Percentiles rank a stretch among this genome's conserved stretches.
Conservation (phyloP, 2,888 invertebrate species). For the Yponomeuta plumbellus region DNA sequence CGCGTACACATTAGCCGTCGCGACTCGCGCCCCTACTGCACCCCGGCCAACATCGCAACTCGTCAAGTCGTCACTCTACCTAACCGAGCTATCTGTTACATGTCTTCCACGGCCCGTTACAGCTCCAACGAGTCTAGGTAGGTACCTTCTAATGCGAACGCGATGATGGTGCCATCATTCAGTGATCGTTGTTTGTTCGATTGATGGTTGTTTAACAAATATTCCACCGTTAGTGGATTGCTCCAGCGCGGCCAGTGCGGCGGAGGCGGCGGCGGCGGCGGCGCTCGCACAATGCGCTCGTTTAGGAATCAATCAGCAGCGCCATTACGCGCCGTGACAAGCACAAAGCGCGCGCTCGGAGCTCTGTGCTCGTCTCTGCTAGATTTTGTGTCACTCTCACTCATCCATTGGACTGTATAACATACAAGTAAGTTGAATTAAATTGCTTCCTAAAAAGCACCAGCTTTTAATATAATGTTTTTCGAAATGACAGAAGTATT, state of each 20-base stretch:
- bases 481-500: too few relatives aligned
- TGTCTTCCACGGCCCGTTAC: too few relatives aligned
- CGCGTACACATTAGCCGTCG: not conserved
- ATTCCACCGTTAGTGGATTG: not conserved
- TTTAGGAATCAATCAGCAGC: conserved; percentile 1
- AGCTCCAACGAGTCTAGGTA: not conserved
- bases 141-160: not conserved
- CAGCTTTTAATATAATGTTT: too few relatives aligned
- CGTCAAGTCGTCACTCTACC: not conserved
- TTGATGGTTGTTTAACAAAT: not conserved
- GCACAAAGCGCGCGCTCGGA: not conserved
- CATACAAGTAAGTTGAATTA: too few relatives aligned
- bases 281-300: not conserved
- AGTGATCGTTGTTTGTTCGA: not conserved
- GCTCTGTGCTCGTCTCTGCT: too few relatives aligned
- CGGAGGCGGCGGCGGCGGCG: too few relatives aligned
- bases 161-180: not conserved
- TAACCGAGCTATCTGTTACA: too few relatives aligned
- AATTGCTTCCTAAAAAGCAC: too few relatives aligned
- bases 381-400: too few relatives aligned
- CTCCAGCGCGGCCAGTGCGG: not conserved
- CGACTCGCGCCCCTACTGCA: too few relatives aligned
- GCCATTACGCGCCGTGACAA: conserved; percentile 2
- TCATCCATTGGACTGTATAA: too few relatives aligned
- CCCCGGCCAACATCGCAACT: not conserved